Evolutionary conservation across 1,140 invertebrate genomes (phyloP).

Genomic region (Metopolophium dirhodum): DNA sequence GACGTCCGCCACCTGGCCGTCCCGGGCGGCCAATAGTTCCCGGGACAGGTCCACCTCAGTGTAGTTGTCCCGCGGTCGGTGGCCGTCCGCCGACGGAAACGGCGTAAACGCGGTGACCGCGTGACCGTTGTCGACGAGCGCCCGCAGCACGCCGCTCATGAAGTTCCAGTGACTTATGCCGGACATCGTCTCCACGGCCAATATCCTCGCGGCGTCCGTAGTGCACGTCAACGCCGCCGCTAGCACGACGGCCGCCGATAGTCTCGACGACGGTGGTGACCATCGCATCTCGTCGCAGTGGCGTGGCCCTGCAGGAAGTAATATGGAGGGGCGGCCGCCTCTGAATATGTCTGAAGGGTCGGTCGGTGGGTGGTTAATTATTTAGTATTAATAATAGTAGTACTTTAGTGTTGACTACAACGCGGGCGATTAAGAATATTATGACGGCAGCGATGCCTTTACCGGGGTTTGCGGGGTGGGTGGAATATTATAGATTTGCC

Average conservation of each 20-base stretch:
- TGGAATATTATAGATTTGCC: too few species aligned
- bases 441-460: too few species aligned
- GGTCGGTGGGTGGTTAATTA: too few species aligned
- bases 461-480: too few species aligned
- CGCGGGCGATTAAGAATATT: too few species aligned
- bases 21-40: background rate
- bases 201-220: constrained; percentile 61
- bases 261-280: background rate
- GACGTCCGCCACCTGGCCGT: background rate
- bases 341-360: too few species aligned
- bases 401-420: too few species aligned
- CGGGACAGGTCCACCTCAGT: background rate
- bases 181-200: constrained; percentile 70
- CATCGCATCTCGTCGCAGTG: background rate
- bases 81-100: constrained; percentile 63
- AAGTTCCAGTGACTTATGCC: constrained; percentile 75
- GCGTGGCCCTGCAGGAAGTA: background rate
- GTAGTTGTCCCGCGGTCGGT: constrained; percentile 61
- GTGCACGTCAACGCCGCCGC: background rate
- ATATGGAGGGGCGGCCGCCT: too few species aligned
- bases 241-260: background rate
- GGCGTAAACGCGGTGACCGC: constrained; percentile 73
- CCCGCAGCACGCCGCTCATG: constrained; percentile 70
- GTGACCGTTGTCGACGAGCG: constrained; percentile 71
- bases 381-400: too few species aligned